Percentiles rank a stretch among this genome's conserved stretches.
Evolutionary conservation across 2,113 vertebrate genomes (phyloP).

Genomic region (Sorex araneus): DNA sequence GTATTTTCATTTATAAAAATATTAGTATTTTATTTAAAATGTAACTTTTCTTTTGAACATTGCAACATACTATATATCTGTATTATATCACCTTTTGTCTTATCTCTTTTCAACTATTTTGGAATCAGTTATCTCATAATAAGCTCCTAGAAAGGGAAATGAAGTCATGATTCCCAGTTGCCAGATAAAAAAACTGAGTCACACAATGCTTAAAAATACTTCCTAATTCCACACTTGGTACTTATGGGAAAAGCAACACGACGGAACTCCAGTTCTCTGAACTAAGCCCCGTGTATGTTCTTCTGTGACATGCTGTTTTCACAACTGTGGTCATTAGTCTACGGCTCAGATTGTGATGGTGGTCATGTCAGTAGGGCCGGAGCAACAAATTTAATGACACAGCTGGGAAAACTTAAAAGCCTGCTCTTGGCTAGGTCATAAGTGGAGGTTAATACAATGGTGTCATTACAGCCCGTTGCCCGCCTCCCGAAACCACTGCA

Average conservation of each 20-base stretch:
- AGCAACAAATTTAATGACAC: conserved; percentile 78
- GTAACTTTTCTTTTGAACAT: neutral
- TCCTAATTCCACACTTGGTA: neutral
- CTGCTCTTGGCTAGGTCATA: conserved; percentile 64
- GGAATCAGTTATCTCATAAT: neutral
- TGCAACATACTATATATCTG: neutral
- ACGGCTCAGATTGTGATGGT: conserved; percentile 61
- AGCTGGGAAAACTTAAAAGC: conserved; percentile 79
- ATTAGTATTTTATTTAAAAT: neutral
- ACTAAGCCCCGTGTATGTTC: neutral
- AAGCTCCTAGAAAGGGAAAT: neutral
- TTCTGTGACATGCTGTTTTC: conserved; percentile 10
- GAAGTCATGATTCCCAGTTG: neutral
- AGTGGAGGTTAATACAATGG: conserved; percentile 78
- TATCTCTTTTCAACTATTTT: neutral
- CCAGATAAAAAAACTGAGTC: conserved; percentile 17
- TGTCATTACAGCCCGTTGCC: conserved; percentile 70
- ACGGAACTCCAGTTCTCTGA: neutral
- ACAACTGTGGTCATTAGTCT: conserved; percentile 67
- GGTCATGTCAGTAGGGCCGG: conserved; percentile 68
- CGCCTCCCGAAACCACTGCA: conserved; percentile 45
- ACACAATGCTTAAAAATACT: neutral
- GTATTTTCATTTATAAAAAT: conserved; percentile 11
- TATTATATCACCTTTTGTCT: neutral
- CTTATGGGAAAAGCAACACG: neutral